These are phyloP conservation scores for Argyrosomus regius DNA, from an alignment of 2,797 vertebrate genomes.

Conservation along the genomic window DNA sequence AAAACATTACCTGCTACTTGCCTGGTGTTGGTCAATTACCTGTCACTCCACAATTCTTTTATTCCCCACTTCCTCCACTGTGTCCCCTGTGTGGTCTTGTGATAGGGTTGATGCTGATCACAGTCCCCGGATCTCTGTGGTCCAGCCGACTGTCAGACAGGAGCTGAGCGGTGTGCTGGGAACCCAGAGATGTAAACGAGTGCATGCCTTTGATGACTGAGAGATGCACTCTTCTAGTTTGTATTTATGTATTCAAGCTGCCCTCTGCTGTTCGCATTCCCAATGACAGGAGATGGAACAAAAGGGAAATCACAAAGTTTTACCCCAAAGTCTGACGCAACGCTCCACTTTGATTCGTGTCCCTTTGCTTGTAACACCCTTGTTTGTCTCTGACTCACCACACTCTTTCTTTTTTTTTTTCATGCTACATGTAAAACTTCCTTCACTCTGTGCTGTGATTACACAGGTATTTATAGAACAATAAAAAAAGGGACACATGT, in stretches of 20 bases:
- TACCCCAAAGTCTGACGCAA: slow-evolving; percentile 9
- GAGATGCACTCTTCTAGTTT: slow-evolving; percentile 71
- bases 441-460: neutral
- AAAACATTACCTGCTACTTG: slow-evolving; percentile 72
- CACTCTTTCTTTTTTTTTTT: neutral
- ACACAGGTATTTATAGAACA: slow-evolving; percentile 35
- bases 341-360: neutral
- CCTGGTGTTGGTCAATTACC: slow-evolving; percentile 73
- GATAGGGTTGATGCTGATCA: slow-evolving; percentile 77
- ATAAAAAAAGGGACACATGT: slow-evolving; percentile 34
- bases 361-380: slow-evolving; percentile 11
- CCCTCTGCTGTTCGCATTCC: slow-evolving; percentile 94
- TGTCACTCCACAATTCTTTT: slow-evolving; percentile 72
- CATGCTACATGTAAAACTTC: slow-evolving; percentile 12
- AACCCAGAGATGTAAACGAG: slow-evolving; percentile 67
- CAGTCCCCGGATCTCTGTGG: slow-evolving; percentile 63
- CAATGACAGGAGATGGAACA: slow-evolving; percentile 83
- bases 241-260: slow-evolving; percentile 97
- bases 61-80: slow-evolving; percentile 54
- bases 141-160: slow-evolving; percentile 72
- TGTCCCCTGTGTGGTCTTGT: slow-evolving; percentile 64
- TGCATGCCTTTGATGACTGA: slow-evolving; percentile 70
- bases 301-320: slow-evolving; percentile 56
- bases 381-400: slow-evolving; percentile 4
- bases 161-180: slow-evolving; percentile 61